Base-by-base conservation (phyloP, 2,888 invertebrate genomes). In the Ichneumoninae sp. region DNA sequence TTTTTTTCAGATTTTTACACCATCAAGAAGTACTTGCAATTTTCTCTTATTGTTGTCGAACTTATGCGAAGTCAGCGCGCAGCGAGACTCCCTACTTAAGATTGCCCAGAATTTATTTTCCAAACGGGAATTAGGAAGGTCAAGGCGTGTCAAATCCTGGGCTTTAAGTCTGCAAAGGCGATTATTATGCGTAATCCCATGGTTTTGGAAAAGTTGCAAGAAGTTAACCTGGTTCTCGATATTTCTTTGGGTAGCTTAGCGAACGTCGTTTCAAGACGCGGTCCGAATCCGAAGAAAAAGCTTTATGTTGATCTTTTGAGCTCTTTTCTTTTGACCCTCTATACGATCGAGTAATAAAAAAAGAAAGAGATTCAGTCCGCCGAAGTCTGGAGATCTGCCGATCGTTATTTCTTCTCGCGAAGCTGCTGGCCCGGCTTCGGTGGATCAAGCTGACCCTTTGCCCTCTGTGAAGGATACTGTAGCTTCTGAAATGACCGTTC, bases 141-240 rank as follows among this genome's bases (percentile, higher is more conserved):
- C 6, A 65, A 19, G 69, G n/a, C 69, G 1, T 50, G n/a, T 7
- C 50, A 69, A 5, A 44, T 50, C 6, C 69, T 69, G 19, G 69
- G 50, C 5, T 33, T 16, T 2, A 69, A 69, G 16, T 4, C 50
- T 16, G 50, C 50, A 5, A 50, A n/a, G 16, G 50, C 50, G n/a
- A 50, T 50, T 50, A 50, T 50, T 47, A n/a, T 44, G 26, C 22
- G 69, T 1, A 69, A 30, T 50, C 69, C 69, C 1, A 16, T 47
- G 16, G 8, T 69, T 16, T 30, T 50, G 26, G 33, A 50, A 16
- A n/a, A 50, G 30, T 8, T 69, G 1, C 16, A n/a, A 3, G n/a
- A 50, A 0, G n/a, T 50, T 16, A 50, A 50, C 7, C 69, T 26
- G 50, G 8, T 30, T 30, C 50, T 47, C 5, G 50, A 69, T 26